Conservation (phyloP, 2,888 invertebrate species). For the Lutraria lutraria region DNA sequence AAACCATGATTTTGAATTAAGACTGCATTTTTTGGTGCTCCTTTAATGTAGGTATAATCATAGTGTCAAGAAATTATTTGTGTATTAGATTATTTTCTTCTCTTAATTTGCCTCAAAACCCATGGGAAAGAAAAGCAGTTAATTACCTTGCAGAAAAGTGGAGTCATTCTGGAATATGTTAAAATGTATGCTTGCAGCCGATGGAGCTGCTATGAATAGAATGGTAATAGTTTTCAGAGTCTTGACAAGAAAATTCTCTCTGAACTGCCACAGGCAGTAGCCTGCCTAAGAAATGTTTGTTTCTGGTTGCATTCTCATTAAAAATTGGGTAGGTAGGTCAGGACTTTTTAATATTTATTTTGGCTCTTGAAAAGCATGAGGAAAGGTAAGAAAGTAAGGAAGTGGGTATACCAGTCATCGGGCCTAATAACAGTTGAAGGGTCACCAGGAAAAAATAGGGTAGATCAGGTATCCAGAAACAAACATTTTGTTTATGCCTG, state of each 20-base stretch:
- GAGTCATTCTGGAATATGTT: neutral
- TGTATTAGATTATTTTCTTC: conserved; percentile 10
- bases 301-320: too few relatives aligned
- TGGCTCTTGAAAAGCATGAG: too few relatives aligned
- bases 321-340: too few relatives aligned
- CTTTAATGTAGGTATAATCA: neutral
- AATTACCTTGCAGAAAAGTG: conserved; percentile 11
- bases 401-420: too few relatives aligned
- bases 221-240: conserved; percentile 8
- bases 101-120: neutral
- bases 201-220: neutral
- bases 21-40: neutral
- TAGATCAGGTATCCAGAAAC: too few relatives aligned
- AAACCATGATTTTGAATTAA: neutral
- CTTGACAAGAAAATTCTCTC: conserved; percentile 2
- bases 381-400: too few relatives aligned
- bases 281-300: too few relatives aligned
- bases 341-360: too few relatives aligned
- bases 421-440: too few relatives aligned
- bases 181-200: conserved; percentile 4
- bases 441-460: too few relatives aligned
- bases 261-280: neutral
- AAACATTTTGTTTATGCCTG: too few relatives aligned
- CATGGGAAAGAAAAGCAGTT: conserved; percentile 13
- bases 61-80: conserved; percentile 5